A percentile compares a stretch with the other conserved stretches of the same genome.
phyloP scores from a whole-genome alignment of 1,140 invertebrate genomes.

The Calliopsis andreniformis region DNA sequence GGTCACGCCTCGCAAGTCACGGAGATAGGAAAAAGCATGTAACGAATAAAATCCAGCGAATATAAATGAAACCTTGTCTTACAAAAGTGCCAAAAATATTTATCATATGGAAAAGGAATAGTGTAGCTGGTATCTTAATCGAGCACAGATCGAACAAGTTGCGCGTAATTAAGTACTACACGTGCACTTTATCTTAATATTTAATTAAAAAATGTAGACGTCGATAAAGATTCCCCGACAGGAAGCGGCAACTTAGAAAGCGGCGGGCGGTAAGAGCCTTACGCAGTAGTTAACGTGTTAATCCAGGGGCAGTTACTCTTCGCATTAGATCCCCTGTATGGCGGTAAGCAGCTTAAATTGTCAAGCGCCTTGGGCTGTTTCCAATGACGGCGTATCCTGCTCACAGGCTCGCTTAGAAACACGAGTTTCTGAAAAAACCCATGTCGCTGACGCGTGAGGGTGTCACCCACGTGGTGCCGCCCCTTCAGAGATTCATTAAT shows the following conservation, averaged over 20 bases:
- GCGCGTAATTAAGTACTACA: too few relatives aligned
- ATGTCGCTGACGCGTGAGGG: background rate
- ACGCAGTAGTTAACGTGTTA: slow-evolving; percentile 60
- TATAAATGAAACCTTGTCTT: too few relatives aligned
- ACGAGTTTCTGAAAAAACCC: slow-evolving; percentile 40
- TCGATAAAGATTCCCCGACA: slow-evolving; percentile 23
- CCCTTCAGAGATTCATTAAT: slow-evolving; percentile 50
- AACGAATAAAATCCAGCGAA: too few relatives aligned
- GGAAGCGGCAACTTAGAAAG: slow-evolving; percentile 5
- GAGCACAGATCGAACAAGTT: too few relatives aligned
- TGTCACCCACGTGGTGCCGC: background rate
- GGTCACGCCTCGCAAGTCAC: too few relatives aligned
- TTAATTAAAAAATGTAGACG: background rate
- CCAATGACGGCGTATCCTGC: slow-evolving; percentile 1
- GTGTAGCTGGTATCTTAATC: too few relatives aligned
- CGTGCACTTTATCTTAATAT: too few relatives aligned
- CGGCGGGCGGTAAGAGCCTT: slow-evolving; percentile 38
- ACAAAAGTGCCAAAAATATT: too few relatives aligned
- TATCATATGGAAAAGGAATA: too few relatives aligned
- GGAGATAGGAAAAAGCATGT: too few relatives aligned
- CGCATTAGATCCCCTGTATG: slow-evolving; percentile 42
- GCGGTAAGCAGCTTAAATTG: slow-evolving; percentile 63
- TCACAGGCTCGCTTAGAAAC: slow-evolving; percentile 14
- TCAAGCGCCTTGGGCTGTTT: slow-evolving; percentile 44
- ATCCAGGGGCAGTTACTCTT: slow-evolving; percentile 56